A percentile compares a stretch with the other conserved stretches of the same genome.
Conservation (phyloP, 2,888 invertebrate genomes). For the Phasia obesa region DNA sequence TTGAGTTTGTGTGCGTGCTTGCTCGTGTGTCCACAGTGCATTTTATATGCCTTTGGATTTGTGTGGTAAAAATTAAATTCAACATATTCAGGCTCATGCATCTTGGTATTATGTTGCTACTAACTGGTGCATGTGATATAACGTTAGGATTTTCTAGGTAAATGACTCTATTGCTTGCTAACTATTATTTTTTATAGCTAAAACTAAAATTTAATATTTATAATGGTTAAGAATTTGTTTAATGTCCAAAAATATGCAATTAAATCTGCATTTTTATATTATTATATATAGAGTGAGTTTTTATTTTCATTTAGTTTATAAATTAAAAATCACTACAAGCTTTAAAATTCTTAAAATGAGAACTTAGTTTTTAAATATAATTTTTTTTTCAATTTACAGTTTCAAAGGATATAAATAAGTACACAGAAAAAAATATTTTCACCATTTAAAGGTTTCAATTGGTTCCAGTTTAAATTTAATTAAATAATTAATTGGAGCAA, state of each 20-base stretch:
- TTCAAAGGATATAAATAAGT: too few relatives aligned
- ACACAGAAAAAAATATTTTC: too few relatives aligned
- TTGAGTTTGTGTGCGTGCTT: not conserved
- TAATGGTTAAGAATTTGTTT: conserved; percentile 10
- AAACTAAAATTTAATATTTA: conserved; percentile 37
- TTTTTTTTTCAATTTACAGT: too few relatives aligned
- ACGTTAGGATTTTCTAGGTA: conserved; percentile 32
- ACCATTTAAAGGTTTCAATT: too few relatives aligned
- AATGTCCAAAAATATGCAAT: conserved; percentile 38
- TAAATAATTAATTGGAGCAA: too few relatives aligned
- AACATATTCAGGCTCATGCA: conserved; percentile 46
- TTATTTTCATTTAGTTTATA: too few relatives aligned
- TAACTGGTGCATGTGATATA: too few relatives aligned
- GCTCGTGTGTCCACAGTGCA: not conserved
- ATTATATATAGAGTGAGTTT: not conserved
- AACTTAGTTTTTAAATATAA: too few relatives aligned
- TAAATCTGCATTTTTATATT: not conserved
- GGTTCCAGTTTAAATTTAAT: too few relatives aligned
- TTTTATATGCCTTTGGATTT: conserved; percentile 12
- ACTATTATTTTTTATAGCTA: conserved; percentile 15
- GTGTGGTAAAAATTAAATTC: conserved; percentile 18
- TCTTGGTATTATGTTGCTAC: conserved; percentile 10
- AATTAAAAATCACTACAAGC: too few relatives aligned
- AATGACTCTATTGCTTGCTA: conserved; percentile 50
- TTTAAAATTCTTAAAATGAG: too few relatives aligned